These are phyloP conservation scores for Drosophila seclusa DNA, from an alignment of 2,888 invertebrate genomes.

Conservation along the genomic window DNA sequence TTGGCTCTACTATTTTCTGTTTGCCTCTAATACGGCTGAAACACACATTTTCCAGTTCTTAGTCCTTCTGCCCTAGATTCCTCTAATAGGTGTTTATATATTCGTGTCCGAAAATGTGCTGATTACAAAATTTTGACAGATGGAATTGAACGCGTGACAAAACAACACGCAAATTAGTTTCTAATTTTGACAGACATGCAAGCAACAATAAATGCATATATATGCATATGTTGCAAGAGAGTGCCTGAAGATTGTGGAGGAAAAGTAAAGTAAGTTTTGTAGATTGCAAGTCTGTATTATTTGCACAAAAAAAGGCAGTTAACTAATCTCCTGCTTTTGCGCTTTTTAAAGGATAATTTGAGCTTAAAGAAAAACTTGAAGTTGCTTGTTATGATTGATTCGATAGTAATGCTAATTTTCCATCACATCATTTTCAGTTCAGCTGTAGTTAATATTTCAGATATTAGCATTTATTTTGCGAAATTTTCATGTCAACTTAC, in stretches of 20 bases:
- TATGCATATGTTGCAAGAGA: slow-evolving; percentile 1
- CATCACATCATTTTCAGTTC: neutral
- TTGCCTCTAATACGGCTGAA: slow-evolving; percentile 36
- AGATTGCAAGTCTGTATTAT: no score
- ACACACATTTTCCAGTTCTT: slow-evolving; percentile 25
- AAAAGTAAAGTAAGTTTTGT: neutral
- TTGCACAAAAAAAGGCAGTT: neutral
- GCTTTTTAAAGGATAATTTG: neutral
- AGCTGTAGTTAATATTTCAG: neutral
- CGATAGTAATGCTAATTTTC: neutral
- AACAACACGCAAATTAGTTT: slow-evolving; percentile 66
- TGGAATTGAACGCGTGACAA: slow-evolving; percentile 36
- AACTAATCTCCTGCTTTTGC: neutral
- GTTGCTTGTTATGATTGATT: neutral
- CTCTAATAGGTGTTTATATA: neutral
- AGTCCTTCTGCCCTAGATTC: neutral
- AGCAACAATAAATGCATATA: neutral
- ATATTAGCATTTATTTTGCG: neutral
- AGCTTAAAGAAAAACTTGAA: neutral
- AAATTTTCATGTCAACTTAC: slow-evolving; percentile 27
- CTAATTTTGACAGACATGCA: slow-evolving; percentile 38
- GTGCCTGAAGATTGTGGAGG: neutral
- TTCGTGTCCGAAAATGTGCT: slow-evolving; percentile 9
- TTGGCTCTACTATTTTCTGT: slow-evolving; percentile 22
- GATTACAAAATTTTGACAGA: slow-evolving; percentile 27